Evolutionary conservation across 53 echinoderm and acorn worm genomes (phyloP), one percentile per base, ranked within the genome.

Genomic region (Paracentrotus lividus): DNA sequence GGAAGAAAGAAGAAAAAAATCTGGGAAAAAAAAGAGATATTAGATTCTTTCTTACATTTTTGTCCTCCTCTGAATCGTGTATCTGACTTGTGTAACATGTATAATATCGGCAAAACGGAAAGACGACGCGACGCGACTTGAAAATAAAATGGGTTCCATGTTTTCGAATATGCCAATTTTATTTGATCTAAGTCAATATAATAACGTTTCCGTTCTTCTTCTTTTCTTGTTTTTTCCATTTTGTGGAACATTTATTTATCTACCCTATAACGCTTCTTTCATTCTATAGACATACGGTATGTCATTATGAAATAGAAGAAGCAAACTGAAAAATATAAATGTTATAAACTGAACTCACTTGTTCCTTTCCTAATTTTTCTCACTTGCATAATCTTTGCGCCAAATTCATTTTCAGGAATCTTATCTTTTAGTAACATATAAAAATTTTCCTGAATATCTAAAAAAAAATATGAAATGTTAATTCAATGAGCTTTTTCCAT

Each of bases 121-220:
- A 56, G 56, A 86, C 34, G 86, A 36, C 53, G 86, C 36, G 53
- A 86, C 86, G 86, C 86, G 56, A 86, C 86, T 55, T 54, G 86
- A 86, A 86, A 56, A 86, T 86, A 36, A 27, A 56, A 86, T 86
- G 42, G 32, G 15, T 45, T 47, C 47, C 9, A 45, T 81, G 47
- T 81, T 45, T 81, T 43, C 49, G n/a, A 24, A 81, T 81, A 24
- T 45, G 6, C 23, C n/a, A 81, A 23, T 45, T 8, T 57, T 13
- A 20, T 57, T n/a, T n/a, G n/a, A 57, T 20, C 21, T 4, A 0
- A 57, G 16, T 57, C 0, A 57, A 57, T 57, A 57, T 18, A 57
- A 57, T 20, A 7, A 7, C 15, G 52, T 0, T 52, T 52, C 15
- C 52, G 52, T 52, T 52, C 52, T 52, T 3, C 52, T 3, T 52